phyloP scores from a whole-genome alignment of 1,140 invertebrate genomes.

The Hermatobates lingyangjiaoensis region DNA sequence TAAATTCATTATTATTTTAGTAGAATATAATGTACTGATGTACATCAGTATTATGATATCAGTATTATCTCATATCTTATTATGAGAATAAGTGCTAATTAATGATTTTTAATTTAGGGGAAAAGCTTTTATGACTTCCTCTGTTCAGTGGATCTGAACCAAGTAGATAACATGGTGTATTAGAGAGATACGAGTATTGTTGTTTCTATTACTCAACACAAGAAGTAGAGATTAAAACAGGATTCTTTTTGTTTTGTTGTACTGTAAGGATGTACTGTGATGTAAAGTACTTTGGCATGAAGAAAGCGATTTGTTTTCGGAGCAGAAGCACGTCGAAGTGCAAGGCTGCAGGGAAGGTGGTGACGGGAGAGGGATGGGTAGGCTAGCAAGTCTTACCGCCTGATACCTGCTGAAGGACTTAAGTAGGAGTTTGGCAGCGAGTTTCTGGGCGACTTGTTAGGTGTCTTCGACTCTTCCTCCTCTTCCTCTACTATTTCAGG shows the following conservation, averaged over 20 bases:
- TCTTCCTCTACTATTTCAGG: slow-evolving; percentile 38
- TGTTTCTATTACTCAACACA: not conserved
- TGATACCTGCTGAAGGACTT: slow-evolving; percentile 15
- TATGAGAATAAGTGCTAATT: too few species aligned
- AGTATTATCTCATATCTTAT: too few species aligned
- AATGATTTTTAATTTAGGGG: too few species aligned
- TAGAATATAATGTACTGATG: too few species aligned
- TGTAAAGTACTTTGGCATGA: not conserved
- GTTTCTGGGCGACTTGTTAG: slow-evolving; percentile 21
- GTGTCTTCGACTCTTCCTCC: slow-evolving; percentile 18
- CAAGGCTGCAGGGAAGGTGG: not conserved
- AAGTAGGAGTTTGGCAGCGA: slow-evolving; percentile 6
- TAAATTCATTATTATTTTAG: too few species aligned
- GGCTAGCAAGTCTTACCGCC: slow-evolving; percentile 16
- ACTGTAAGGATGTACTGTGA: not conserved
- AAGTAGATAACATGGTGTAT: not conserved
- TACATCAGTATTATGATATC: too few species aligned
- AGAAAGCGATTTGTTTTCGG: not conserved
- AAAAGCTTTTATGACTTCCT: too few species aligned
- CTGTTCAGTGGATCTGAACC: too few species aligned
- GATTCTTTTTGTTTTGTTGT: not conserved
- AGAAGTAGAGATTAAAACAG: not conserved
- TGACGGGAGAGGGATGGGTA: not conserved
- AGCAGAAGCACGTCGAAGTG: not conserved
- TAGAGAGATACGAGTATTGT: not conserved